These are phyloP conservation scores for Syngnathus rostellatus DNA, from an alignment of 2,797 vertebrate species.

Conservation along the genomic window DNA sequence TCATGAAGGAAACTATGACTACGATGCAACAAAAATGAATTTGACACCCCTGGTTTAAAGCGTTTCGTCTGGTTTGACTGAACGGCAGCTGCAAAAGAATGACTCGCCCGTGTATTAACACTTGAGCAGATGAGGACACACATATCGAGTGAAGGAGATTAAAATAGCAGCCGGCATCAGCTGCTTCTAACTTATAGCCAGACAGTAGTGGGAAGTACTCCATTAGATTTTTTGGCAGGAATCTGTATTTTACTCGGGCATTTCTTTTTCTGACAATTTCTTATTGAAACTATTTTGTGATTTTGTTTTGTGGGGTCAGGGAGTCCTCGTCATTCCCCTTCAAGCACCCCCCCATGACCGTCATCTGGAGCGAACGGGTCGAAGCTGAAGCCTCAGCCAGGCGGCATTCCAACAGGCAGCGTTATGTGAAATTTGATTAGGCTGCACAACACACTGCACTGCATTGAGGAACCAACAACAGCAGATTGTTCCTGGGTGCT, in stretches of 20 bases:
- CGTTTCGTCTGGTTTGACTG: conserved; percentile 21
- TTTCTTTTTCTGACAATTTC: not conserved
- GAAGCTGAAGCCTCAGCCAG: conserved; percentile 19
- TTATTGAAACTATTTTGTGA: not conserved
- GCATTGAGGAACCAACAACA: conserved; percentile 63
- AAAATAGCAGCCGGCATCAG: conserved; percentile 14
- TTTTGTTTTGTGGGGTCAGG: conserved; percentile 16
- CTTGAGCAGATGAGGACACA: conserved; percentile 15
- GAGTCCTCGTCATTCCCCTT: conserved; percentile 35
- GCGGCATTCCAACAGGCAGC: conserved; percentile 42
- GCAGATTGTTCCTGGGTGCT: conserved; percentile 46
- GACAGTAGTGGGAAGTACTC: not conserved
- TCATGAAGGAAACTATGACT: no score
- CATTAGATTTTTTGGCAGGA: not conserved
- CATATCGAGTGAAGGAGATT: conserved; percentile 12
- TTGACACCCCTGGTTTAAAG: not conserved
- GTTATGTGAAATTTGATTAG: conserved; percentile 62
- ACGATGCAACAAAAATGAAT: no score
- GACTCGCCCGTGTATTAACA: not conserved
- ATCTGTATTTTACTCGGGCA: not conserved
- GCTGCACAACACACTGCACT: conserved; percentile 57
- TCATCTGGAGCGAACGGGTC: conserved; percentile 15
- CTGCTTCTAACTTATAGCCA: conserved; percentile 16
- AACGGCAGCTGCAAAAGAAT: conserved; percentile 2
- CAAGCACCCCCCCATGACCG: conserved; percentile 26